Conservation (phyloP, 2,113 vertebrate species). For the Melanerpes formicivorus region DNA sequence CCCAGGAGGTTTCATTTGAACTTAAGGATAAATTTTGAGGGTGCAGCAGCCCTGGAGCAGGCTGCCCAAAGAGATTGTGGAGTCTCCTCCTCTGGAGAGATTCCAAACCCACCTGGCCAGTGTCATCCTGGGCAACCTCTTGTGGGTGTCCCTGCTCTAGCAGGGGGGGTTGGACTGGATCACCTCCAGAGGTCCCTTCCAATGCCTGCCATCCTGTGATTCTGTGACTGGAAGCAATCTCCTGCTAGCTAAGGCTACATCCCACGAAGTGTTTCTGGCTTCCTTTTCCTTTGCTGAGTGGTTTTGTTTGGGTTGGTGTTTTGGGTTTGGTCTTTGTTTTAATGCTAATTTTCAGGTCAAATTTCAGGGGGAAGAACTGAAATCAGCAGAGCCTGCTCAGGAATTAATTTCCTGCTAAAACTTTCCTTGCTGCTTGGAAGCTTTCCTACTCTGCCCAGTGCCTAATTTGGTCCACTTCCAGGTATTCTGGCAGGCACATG, state of each 20-base stretch:
- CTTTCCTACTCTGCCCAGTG: neutral
- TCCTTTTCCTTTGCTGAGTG: neutral
- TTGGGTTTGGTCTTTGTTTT: neutral
- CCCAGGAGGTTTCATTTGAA: no score
- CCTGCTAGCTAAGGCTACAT: neutral
- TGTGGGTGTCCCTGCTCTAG: no score
- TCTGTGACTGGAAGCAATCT: neutral
- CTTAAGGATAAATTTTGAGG: no score
- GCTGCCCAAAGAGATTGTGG: no score
- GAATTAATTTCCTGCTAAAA: conserved; percentile 50
- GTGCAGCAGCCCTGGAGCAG: no score
- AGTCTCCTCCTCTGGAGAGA: no score
- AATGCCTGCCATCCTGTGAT: no score
- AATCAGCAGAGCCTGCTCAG: neutral
- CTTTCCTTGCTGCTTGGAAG: neutral
- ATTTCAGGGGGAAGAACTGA: neutral
- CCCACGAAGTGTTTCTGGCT: neutral
- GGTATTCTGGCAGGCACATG: neutral
- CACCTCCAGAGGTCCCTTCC: no score
- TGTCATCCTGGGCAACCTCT: no score
- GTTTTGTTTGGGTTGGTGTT: neutral
- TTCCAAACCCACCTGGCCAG: no score
- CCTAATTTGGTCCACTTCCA: neutral
- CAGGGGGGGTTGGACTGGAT: no score
- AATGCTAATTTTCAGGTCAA: neutral